Base-by-base conservation (phyloP, 2,888 invertebrate genomes). In the Corythucha ciliata region DNA sequence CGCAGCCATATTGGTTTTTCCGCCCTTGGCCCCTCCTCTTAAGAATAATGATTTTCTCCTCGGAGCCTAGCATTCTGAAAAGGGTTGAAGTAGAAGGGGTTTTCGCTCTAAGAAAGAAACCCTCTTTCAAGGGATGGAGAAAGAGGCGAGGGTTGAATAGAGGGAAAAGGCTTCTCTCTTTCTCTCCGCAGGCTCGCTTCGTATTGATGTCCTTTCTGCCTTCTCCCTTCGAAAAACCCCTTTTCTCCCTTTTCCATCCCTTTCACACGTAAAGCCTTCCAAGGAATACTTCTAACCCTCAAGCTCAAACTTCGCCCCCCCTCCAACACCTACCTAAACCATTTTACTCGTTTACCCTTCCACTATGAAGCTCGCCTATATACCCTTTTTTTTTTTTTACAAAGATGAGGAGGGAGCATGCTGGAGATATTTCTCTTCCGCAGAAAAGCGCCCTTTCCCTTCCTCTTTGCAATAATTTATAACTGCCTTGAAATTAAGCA, bases 11-110 rank as follows among this genome's bases (percentile, higher is more conserved):
- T 59, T 59, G 59, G 59, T 59, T 59, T 59, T 59, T 58, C 57
- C 56, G 64, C 24, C 66, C 72, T 64, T 65, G 67, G 68, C 64
- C 68, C 70, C 70, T 71, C 69, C 71, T 56, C 57, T n/a, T 59
- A 59, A 59, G 59, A 59, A 59, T 59, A 59, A 59, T 58, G 59
- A 59, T 71, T 72, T 73, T 73, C 72, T 73, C 72, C 71, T 71
- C 71, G 71, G 72, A 36, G 42, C 10, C 29, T 24, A 32, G 44
- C 25, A 36, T 37, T 36, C 34, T 24, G 27, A 10, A 14, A 18
- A 33, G 40, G 20, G 24, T 18, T 25, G 42, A 40, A 20, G 4
- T 29, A 25, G 40, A 40, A 21, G 22, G 41, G 37, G 41, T 25
- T 25, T 18, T 32, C 29, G 41, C 40, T 32, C 40, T 46, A 54